Conservation (phyloP, 37 sponge, comb jelly and placozoan genomes). For the Bolinopsis microptera region DNA sequence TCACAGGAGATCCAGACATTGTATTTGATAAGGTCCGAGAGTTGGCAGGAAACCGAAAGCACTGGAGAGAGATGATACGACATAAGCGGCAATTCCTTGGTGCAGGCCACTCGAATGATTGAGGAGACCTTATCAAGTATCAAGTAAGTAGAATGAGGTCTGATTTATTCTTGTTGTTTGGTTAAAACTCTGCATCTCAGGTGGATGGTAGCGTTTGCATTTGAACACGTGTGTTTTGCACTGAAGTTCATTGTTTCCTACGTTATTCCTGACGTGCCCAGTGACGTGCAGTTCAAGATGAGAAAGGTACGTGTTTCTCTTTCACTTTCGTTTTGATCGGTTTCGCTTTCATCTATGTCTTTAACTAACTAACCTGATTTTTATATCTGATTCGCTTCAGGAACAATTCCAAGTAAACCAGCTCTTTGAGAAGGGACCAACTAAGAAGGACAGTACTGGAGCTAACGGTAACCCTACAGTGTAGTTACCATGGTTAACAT, state of each 20-base stretch:
- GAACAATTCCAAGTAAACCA: conserved; percentile 66
- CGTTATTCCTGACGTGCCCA: conserved; percentile 60
- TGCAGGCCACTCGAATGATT: too few species aligned
- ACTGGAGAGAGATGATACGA: too few species aligned
- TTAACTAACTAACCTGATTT: too few species aligned
- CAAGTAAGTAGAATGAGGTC: too few species aligned
- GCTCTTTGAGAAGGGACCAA: conserved; percentile 22
- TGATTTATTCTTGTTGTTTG: too few species aligned
- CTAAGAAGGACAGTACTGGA: neutral
- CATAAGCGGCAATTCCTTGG: too few species aligned
- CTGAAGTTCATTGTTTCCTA: conserved; percentile 60
- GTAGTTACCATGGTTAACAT: too few species aligned
- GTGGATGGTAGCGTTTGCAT: conserved; percentile 61
- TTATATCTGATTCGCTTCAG: conserved; percentile 34
- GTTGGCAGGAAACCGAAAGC: too few species aligned
- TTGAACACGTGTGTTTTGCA: conserved; percentile 54
- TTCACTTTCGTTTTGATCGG: neutral
- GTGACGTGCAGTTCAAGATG: conserved; percentile 65
- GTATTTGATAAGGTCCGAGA: too few species aligned
- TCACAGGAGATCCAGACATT: too few species aligned
- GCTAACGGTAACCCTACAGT: neutral
- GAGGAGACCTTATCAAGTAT: too few species aligned
- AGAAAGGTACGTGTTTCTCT: neutral
- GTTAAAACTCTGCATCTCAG: conserved; percentile 15
- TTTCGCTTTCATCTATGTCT: neutral